Base-by-base conservation (phyloP, 2,888 invertebrate species). In the Steinernema carpocapsae region DNA sequence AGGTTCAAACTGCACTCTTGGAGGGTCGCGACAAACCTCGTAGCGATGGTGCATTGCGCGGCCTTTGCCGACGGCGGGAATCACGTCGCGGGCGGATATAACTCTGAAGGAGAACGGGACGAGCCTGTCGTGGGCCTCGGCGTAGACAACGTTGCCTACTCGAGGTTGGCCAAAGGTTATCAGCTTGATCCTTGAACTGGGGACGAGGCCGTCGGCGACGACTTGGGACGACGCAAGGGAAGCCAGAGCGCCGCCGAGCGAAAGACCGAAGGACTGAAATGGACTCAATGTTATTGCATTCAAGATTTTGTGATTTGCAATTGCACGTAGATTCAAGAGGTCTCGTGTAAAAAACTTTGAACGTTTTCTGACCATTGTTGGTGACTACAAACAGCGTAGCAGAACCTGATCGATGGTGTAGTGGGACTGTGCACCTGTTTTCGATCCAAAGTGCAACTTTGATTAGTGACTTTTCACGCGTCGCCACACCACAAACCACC, bases 111-210 rank as follows among this genome's bases (percentile, higher is more conserved):
- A 64, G 64, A 29, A 64, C 32, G 71, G 76, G 0, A 83, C 73
- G 10, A 81, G 51, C 52, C 74, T 45, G 71, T 83, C 82, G 51
- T 82, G 81, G 3, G 76, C 74, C 70, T 72, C 70, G 0, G 83
- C 80, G 71, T 81, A 82, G 52, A 80, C 80, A 19, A 74, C 73
- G 71, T 83, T 83, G 0, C 83, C 83, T 12, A 83, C 83, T 26
- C 64, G 72, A 1, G 83, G 83, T 59, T 83, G 80, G 24, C 83
- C 83, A 56, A 82, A 82, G 0, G 83, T 83, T 14, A 81, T 77
- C 19, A 79, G 77, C 32, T 64, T 64, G 22, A 64, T 37, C 64
- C 64, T 64, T 12, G 48, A 74, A 17, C 64, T 64, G 17, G 64
- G 64, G 17, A 64, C 64, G 64, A 37, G 10, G 64, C 64, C 64